These are phyloP conservation scores for Ophion obscuratus DNA, from an alignment of 2,888 invertebrate genomes.

Conservation along the genomic window DNA sequence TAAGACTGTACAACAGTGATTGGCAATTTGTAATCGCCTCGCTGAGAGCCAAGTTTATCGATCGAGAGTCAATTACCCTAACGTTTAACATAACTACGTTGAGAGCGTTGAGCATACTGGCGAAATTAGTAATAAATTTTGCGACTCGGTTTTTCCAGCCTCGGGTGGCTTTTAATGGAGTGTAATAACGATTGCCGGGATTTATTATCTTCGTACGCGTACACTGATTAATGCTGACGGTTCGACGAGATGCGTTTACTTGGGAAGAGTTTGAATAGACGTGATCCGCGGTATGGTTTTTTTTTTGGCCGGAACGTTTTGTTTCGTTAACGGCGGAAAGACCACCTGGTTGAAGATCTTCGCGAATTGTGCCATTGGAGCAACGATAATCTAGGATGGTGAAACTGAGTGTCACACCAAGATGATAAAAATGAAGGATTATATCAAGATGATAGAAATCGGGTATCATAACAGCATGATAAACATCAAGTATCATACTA, in stretches of 20 bases:
- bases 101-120: background rate
- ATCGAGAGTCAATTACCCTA: slow-evolving; percentile 31
- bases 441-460: too few relatives aligned
- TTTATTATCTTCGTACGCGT: slow-evolving; percentile 19
- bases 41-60: slow-evolving; percentile 25
- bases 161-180: slow-evolving; percentile 9
- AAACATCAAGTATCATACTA: too few relatives aligned
- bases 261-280: background rate
- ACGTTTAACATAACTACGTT: slow-evolving; percentile 29
- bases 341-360: too few relatives aligned
- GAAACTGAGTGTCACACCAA: too few relatives aligned
- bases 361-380: too few relatives aligned
- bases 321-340: too few relatives aligned
- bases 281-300: too few relatives aligned
- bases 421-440: too few relatives aligned
- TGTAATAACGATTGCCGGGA: slow-evolving; percentile 18
- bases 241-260: background rate
- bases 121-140: slow-evolving; percentile 13
- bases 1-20: slow-evolving; percentile 19
- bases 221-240: slow-evolving; percentile 3
- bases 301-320: too few relatives aligned
- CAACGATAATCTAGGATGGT: too few relatives aligned
- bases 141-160: slow-evolving; percentile 11
- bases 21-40: slow-evolving; percentile 22
- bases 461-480: too few relatives aligned